Evolutionary conservation across 1,140 invertebrate genomes (phyloP).

Genomic region (Camponotus floridanus): DNA sequence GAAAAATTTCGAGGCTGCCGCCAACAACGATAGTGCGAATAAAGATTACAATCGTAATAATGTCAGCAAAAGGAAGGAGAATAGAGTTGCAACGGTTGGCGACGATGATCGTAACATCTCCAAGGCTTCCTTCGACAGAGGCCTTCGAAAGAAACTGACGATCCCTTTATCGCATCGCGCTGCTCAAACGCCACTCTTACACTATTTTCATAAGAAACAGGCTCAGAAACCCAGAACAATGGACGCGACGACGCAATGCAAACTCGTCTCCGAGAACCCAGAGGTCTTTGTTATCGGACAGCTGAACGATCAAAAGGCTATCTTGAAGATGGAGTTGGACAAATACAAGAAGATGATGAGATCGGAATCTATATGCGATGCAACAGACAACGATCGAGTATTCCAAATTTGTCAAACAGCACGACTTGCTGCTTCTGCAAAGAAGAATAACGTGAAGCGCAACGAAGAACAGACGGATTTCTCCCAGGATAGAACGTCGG

Average conservation of each 20-base stretch:
- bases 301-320: slow-evolving; percentile 43
- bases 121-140: slow-evolving; percentile 4
- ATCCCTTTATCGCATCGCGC: not conserved
- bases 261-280: slow-evolving; percentile 52
- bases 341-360: slow-evolving; percentile 79
- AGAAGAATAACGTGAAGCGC: not conserved
- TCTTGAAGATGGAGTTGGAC: slow-evolving; percentile 74
- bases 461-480: not conserved
- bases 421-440: not conserved
- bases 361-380: slow-evolving; percentile 45
- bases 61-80: not conserved
- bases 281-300: slow-evolving; percentile 55
- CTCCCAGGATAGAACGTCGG: slow-evolving; percentile 69
- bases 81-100: not conserved
- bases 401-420: not conserved
- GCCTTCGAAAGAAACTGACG: slow-evolving; percentile 28
- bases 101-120: not conserved
- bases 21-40: slow-evolving; percentile 6
- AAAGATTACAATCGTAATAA: not conserved
- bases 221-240: slow-evolving; percentile 55
- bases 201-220: slow-evolving; percentile 35
- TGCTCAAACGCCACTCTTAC: slow-evolving; percentile 17
- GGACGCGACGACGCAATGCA: slow-evolving; percentile 79
- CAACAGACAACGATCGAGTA: not conserved
- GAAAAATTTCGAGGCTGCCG: slow-evolving; percentile 26